Conservation (phyloP, 2,113 vertebrate genomes). For the Australoheros scitulus region DNA sequence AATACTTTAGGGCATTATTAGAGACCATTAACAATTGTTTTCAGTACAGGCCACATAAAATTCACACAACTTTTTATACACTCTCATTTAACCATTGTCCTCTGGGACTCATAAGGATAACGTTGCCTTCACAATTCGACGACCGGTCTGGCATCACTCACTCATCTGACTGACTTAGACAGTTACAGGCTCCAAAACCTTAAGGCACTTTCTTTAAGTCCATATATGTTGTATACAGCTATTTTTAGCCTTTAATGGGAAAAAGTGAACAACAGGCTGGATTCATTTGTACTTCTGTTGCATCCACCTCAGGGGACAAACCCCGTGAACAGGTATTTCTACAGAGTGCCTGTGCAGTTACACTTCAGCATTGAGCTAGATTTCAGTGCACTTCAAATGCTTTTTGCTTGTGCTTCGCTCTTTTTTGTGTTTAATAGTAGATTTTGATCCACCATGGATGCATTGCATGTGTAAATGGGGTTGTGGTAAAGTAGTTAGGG, state of each 20-base stretch:
- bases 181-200: background rate
- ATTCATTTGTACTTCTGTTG: background rate
- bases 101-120: background rate
- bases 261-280: background rate
- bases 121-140: background rate
- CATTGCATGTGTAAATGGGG: background rate
- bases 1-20: background rate
- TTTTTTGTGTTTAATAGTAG: background rate
- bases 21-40: background rate
- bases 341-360: background rate
- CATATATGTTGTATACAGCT: background rate
- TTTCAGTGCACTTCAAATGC: background rate
- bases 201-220: background rate
- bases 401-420: background rate
- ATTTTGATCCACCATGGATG: background rate
- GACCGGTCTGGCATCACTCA: background rate
- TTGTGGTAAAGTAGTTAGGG: background rate
- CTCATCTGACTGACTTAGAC: background rate
- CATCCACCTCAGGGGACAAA: background rate
- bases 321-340: background rate
- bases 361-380: background rate
- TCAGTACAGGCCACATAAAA: background rate
- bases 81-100: background rate
- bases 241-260: background rate
- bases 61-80: background rate